Percentiles rank a stretch among this genome's conserved stretches.
These are phyloP conservation scores for Corbicula japonica DNA, from an alignment of 2,888 invertebrate species.

Conservation along the genomic window DNA sequence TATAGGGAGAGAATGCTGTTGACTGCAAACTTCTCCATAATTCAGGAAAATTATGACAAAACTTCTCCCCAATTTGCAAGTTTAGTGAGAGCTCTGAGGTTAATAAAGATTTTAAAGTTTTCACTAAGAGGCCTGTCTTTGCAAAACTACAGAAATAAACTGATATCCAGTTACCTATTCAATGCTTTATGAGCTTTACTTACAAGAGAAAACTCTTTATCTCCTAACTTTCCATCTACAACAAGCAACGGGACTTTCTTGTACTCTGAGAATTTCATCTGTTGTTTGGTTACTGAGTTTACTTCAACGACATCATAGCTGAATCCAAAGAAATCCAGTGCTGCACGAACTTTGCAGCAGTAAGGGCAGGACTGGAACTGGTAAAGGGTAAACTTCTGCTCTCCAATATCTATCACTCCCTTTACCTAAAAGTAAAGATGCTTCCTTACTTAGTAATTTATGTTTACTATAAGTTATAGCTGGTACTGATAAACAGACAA, in stretches of 20 bases:
- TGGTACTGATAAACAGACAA: too few relatives aligned
- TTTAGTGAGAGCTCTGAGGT: too few relatives aligned
- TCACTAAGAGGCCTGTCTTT: too few relatives aligned
- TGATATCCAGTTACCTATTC: too few relatives aligned
- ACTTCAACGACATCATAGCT: constrained; percentile 99
- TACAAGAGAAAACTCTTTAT: constrained; percentile 73
- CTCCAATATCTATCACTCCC: constrained; percentile 72
- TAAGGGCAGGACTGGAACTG: constrained; percentile 99
- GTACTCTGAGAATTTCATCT: constrained; percentile 97
- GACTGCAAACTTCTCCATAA: too few relatives aligned
- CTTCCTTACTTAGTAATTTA: too few relatives aligned
- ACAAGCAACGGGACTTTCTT: constrained; percentile 98
- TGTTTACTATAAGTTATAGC: too few relatives aligned
- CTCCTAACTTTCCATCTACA: constrained; percentile 89
- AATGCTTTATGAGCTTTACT: constrained; percentile 57
- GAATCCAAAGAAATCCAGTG: constrained; percentile 95
- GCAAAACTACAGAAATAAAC: too few relatives aligned
- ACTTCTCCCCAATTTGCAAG: too few relatives aligned
- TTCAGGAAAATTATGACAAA: too few relatives aligned
- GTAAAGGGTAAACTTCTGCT: constrained; percentile 92
- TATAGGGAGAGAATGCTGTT: too few relatives aligned
- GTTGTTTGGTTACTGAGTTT: constrained; percentile 96
- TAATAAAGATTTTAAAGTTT: too few relatives aligned
- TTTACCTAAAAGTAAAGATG: constrained; percentile 71
- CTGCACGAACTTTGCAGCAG: constrained; percentile 92